phyloP scores from a whole-genome alignment of 1,140 invertebrate genomes.

The Adoxophyes honmai region DNA sequence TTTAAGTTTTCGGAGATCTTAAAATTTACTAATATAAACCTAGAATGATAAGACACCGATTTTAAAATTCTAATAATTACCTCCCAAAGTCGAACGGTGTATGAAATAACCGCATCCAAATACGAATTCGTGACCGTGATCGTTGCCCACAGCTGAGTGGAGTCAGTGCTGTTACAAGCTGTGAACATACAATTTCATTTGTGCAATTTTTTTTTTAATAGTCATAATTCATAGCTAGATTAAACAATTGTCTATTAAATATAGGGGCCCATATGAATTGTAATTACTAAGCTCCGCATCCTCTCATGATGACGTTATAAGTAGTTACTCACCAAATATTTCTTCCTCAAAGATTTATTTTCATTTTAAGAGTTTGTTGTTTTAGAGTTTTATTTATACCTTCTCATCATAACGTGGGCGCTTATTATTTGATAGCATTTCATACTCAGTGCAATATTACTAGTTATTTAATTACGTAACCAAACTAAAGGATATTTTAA shows the following conservation, averaged over 20 bases:
- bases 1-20: constrained; percentile 65
- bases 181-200: constrained; percentile 74
- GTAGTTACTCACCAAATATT: constrained; percentile 61
- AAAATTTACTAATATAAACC: constrained; percentile 66
- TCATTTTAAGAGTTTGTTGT: constrained; percentile 58
- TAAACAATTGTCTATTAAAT: constrained; percentile 75
- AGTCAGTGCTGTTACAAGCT: constrained; percentile 69
- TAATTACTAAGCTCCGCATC: constrained; percentile 60
- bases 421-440: constrained; percentile 78
- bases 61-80: constrained; percentile 54
- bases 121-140: constrained; percentile 53
- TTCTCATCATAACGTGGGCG: constrained; percentile 65
- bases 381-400: constrained; percentile 64
- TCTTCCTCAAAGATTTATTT: constrained; percentile 72
- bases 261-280: constrained; percentile 67
- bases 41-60: constrained; percentile 57
- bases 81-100: constrained; percentile 48
- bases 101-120: constrained; percentile 47
- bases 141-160: constrained; percentile 56
- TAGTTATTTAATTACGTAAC: constrained; percentile 80
- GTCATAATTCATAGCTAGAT: constrained; percentile 75
- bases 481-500: constrained; percentile 79
- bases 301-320: constrained; percentile 44
- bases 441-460: constrained; percentile 81
- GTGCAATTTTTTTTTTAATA: constrained; percentile 75